Evolutionary conservation across 2,888 invertebrate species (phyloP).

Genomic region (Brachypterus glaber): DNA sequence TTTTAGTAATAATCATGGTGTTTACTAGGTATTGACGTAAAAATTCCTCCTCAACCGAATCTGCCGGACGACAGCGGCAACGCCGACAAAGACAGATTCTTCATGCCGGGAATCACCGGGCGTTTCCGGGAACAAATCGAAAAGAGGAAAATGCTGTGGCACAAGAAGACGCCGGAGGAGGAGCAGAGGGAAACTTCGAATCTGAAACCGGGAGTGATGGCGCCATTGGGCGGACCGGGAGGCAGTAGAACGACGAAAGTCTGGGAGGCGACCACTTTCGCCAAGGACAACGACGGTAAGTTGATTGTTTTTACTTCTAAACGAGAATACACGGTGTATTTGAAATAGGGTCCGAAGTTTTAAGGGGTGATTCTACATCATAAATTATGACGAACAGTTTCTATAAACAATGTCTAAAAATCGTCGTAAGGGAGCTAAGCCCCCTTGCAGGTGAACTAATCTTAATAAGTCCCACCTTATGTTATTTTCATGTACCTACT

Average conservation of each 20-base stretch:
- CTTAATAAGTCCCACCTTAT: too few species aligned
- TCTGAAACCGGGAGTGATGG: constrained; percentile 34
- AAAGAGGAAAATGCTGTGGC: constrained; percentile 87
- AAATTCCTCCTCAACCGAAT: background rate
- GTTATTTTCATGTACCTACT: too few species aligned
- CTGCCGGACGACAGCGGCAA: constrained; percentile 64
- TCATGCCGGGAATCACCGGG: constrained; percentile 42
- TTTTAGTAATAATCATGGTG: too few species aligned
- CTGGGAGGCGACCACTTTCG: constrained; percentile 81
- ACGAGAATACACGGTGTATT: too few species aligned
- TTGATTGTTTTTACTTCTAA: too few species aligned
- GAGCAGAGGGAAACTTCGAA: constrained; percentile 21
- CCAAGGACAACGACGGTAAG: constrained; percentile 77
- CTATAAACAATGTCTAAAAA: too few species aligned
- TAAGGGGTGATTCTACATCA: too few species aligned
- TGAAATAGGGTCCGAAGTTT: too few species aligned
- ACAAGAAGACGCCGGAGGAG: constrained; percentile 55
- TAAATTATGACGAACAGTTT: too few species aligned
- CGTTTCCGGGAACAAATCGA: constrained; percentile 84
- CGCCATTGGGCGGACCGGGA: constrained; percentile 10
- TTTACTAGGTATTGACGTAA: background rate
- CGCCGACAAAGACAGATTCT: constrained; percentile 42
- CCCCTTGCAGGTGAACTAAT: too few species aligned
- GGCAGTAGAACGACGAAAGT: constrained; percentile 29
- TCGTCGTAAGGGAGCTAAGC: too few species aligned